Evolutionary conservation across 2,797 vertebrate species (phyloP), one percentile per base, ranked within the genome.

Genomic region (Esox lucius): DNA sequence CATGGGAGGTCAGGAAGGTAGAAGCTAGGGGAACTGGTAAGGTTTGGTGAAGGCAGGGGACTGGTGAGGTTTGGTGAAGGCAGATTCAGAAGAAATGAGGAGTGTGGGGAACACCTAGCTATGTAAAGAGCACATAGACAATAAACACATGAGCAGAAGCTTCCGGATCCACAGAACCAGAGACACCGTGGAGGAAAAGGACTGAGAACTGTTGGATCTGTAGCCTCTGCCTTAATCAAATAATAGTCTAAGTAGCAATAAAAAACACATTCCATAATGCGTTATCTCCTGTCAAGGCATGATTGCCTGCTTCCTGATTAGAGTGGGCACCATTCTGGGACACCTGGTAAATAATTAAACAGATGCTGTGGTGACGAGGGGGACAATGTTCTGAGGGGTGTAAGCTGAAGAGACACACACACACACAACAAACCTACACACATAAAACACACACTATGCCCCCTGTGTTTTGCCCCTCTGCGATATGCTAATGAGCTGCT

Each of bases 401-500:
- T 84, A 77, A 74, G 2, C 28, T n/a, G 33, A 39, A 80, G 74
- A 79, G 74, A 86, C 42, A 31, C 72, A 67, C 48, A 17, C 48
- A 56, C 24, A 26, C 59, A 73, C 35, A 73, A 61, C 66, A 69
- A 83, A 70, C 69, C 75, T 80, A 84, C 80, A 83, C 70, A 81
- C 51, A 80, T 46, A 8, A 46, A 8, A 79, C 77, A 81, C 70
- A 70, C 31, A 67, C 24, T 31, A 48, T 65, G 69, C 87, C 88
- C 86, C 90, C 67, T 81, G 90, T 91, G 90, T 84, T 85, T 78
- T 86, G 73, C 73, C 87, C 87, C 85, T 84, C 80, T 83, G 89
- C 86, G 88, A 87, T 91, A 91, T 91, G 90, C 76, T 92, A 92
- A 91, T 91, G 88, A 91, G 90, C 88, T 89, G 90, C 90, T 92